phyloP scores from a whole-genome alignment of 2,113 vertebrate species.

The Ardeotis arabs region DNA sequence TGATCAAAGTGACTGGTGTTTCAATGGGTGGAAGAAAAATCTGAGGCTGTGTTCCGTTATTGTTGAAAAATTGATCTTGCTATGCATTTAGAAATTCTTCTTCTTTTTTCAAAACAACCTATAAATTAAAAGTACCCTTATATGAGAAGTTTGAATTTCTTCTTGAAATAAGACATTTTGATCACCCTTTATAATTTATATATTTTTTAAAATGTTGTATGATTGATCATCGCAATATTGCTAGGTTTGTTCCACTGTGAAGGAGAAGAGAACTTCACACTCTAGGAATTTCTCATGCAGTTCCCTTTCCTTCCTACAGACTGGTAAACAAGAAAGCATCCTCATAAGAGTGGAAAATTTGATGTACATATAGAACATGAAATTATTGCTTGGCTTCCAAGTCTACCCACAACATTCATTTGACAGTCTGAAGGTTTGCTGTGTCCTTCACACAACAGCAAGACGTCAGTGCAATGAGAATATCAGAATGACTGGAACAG shows the following conservation, averaged over 20 bases:
- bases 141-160: background rate
- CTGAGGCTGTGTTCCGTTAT: background rate
- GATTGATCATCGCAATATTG: background rate
- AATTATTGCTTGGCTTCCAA: background rate
- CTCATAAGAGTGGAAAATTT: background rate
- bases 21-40: background rate
- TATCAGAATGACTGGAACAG: background rate
- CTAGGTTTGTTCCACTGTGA: background rate
- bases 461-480: background rate
- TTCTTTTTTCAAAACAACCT: background rate
- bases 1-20: background rate
- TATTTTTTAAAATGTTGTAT: background rate
- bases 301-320: background rate
- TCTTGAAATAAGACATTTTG: background rate
- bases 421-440: background rate
- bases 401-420: background rate
- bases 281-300: background rate
- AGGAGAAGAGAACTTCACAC: background rate
- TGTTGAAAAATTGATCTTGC: background rate
- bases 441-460: background rate
- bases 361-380: background rate
- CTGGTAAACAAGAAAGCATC: background rate
- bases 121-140: background rate
- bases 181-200: background rate
- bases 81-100: background rate